phyloP scores from a whole-genome alignment of 2,888 invertebrate species.

The Nomada fabriciana region DNA sequence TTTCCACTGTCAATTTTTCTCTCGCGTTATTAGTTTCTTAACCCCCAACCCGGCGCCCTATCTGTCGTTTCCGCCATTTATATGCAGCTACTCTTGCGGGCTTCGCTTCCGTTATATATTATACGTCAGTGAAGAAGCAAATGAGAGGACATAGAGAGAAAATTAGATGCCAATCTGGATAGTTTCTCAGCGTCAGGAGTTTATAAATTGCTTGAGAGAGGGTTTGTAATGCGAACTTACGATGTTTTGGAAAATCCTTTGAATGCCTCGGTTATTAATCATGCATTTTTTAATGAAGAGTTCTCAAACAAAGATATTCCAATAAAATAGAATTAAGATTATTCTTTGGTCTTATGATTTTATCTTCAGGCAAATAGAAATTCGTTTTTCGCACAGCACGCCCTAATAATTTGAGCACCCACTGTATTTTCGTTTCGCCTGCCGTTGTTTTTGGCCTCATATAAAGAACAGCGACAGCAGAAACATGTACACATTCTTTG shows the following conservation, averaged over 20 bases:
- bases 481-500: too few relatives aligned
- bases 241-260: neutral
- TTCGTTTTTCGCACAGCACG: too few relatives aligned
- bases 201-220: neutral
- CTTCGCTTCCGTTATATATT: neutral
- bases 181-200: neutral
- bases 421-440: too few relatives aligned
- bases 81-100: neutral
- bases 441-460: too few relatives aligned
- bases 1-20: constrained; percentile 72
- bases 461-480: too few relatives aligned
- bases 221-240: neutral
- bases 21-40: constrained; percentile 33
- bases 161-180: constrained; percentile 4
- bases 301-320: too few relatives aligned
- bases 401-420: too few relatives aligned
- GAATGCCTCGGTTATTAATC: neutral
- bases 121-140: neutral
- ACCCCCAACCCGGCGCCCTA: neutral
- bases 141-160: neutral
- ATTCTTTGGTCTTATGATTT: neutral
- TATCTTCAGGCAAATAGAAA: neutral
- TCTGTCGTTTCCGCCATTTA: constrained; percentile 20
- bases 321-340: too few relatives aligned
- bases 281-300: too few relatives aligned